Conservation (phyloP, 2,797 vertebrate species). For the Gymnoscopelus microlampas region DNA sequence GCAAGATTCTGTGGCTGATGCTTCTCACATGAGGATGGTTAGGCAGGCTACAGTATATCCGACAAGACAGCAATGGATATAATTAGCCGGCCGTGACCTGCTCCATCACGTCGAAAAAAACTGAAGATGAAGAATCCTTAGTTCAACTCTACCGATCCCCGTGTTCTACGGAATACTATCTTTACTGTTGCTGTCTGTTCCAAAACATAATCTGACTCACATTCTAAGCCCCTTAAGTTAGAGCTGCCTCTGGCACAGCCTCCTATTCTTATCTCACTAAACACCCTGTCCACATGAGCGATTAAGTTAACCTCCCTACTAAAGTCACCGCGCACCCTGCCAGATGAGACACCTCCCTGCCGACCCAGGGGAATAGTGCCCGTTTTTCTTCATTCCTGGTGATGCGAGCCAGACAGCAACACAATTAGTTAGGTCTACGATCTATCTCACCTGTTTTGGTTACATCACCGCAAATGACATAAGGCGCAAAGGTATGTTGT, state of each 20-base stretch:
- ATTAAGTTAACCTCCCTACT: conserved; percentile 38
- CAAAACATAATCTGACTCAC: neutral
- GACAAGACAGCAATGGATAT: no score
- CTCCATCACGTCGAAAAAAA: conserved; percentile 2
- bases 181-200: neutral
- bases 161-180: neutral
- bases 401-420: neutral
- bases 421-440: neutral
- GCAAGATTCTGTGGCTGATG: neutral
- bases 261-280: conserved; percentile 61
- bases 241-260: neutral
- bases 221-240: neutral
- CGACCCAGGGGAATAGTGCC: conserved; percentile 25
- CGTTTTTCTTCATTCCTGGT: conserved; percentile 41
- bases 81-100: neutral
- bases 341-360: neutral
- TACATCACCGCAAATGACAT: no score
- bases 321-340: no score
- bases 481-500: neutral
- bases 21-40: neutral
- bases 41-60: neutral
- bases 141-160: neutral
- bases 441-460: conserved; percentile 32
- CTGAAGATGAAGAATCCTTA: conserved; percentile 1
- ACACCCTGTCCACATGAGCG: conserved; percentile 32